These are phyloP conservation scores for Mesocricetus auratus DNA, from an alignment of 2,113 vertebrate species.

Conservation along the genomic window DNA sequence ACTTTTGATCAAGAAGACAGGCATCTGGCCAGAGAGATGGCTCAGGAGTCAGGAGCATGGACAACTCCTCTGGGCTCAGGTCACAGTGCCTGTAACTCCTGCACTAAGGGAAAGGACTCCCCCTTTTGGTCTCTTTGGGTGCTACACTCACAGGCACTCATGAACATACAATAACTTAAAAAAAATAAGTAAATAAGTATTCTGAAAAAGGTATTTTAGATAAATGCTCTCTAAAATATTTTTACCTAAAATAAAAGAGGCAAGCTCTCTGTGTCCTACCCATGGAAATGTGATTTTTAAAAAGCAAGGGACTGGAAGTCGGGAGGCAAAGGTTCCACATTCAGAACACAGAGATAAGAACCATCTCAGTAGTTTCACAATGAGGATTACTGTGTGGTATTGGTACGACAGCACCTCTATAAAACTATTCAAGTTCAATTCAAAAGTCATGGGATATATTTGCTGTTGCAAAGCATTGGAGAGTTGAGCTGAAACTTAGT, in stretches of 20 bases:
- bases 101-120: not conserved
- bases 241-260: not conserved
- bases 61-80: not conserved
- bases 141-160: not conserved
- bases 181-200: not conserved
- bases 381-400: not conserved
- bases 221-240: not conserved
- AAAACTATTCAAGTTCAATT: not conserved
- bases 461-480: not conserved
- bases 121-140: not conserved
- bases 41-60: not conserved
- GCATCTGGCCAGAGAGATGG: not conserved
- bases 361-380: not conserved
- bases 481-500: not conserved
- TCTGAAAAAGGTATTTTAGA: not conserved
- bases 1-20: not conserved
- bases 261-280: not conserved
- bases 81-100: not conserved
- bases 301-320: not conserved
- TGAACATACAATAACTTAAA: not conserved
- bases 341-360: slow-evolving; percentile 24
- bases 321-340: not conserved
- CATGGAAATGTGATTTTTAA: not conserved
- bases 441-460: not conserved
- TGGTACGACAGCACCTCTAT: not conserved